Conservation (phyloP, 2,797 vertebrate genomes). For the Anableps anableps region DNA sequence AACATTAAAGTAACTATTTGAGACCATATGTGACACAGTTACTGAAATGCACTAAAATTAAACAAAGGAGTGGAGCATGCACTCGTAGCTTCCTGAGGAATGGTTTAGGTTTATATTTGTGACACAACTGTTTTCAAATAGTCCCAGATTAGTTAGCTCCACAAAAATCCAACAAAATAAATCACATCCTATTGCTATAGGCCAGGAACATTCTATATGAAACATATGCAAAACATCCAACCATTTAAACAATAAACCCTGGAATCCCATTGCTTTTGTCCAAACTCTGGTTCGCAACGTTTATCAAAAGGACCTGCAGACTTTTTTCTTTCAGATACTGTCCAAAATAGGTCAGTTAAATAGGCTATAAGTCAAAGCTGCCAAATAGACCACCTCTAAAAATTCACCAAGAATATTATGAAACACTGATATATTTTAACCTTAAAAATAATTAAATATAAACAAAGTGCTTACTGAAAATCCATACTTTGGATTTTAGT, state of each 20-base stretch:
- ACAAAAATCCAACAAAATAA: not conserved
- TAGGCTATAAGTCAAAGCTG: no score
- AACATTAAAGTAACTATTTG: not conserved
- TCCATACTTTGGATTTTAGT: no score
- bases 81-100: not conserved
- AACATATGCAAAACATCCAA: not conserved
- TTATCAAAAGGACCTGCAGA: not conserved
- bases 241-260: not conserved
- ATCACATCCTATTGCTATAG: not conserved
- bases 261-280: not conserved
- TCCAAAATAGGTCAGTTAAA: not conserved
- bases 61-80: not conserved
- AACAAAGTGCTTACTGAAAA: no score
- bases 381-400: no score
- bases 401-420: no score
- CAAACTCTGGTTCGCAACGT: not conserved
- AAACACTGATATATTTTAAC: no score
- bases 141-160: not conserved
- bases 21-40: not conserved
- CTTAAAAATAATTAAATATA: no score
- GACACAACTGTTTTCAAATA: not conserved
- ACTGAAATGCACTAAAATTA: not conserved
- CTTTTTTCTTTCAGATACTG: not conserved
- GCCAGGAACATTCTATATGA: not conserved
- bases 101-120: not conserved